Conservation (phyloP, 2,888 invertebrate species). For the Drosophila yooni region DNA sequence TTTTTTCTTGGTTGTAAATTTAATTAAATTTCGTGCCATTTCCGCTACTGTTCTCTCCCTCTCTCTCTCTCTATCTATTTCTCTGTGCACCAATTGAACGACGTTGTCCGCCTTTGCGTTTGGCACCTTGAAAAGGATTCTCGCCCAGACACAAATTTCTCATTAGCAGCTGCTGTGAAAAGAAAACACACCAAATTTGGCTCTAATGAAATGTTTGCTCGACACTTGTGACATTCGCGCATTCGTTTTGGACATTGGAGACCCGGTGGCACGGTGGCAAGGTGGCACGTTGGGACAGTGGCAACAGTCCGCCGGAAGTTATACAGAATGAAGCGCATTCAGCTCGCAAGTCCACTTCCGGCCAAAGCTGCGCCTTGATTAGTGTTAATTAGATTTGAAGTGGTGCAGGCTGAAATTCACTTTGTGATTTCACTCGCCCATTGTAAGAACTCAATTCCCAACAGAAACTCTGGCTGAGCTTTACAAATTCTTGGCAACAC, state of each 20-base stretch:
- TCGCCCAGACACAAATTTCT: conserved; percentile 68
- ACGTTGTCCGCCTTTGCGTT: conserved; percentile 19
- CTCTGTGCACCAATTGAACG: conserved; percentile 28
- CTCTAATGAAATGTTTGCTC: conserved; percentile 79
- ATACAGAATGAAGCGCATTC: conserved; percentile 55
- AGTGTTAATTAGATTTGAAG: conserved; percentile 76
- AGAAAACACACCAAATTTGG: conserved; percentile 64
- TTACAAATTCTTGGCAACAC: background rate
- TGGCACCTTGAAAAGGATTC: conserved; percentile 70
- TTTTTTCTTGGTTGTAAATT: conserved; percentile 57
- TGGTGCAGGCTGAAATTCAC: conserved; percentile 28
- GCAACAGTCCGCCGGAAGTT: conserved; percentile 52
- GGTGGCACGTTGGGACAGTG: background rate
- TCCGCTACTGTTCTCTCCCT: conserved; percentile 48
- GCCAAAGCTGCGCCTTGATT: conserved; percentile 64
- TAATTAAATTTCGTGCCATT: conserved; percentile 76
- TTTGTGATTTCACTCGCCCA: conserved; percentile 7
- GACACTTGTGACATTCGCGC: conserved; percentile 78
- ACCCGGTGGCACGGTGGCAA: conserved; percentile 9
- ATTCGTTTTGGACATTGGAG: conserved; percentile 57
- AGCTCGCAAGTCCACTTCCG: conserved; percentile 67
- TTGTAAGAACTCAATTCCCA: conserved; percentile 10
- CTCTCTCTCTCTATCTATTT: conserved; percentile 1
- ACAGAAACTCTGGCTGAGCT: conserved; percentile 1
- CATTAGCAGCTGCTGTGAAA: conserved; percentile 71